Base-by-base conservation (phyloP, 2,113 vertebrate genomes). In the Chelonoidis abingdonii region DNA sequence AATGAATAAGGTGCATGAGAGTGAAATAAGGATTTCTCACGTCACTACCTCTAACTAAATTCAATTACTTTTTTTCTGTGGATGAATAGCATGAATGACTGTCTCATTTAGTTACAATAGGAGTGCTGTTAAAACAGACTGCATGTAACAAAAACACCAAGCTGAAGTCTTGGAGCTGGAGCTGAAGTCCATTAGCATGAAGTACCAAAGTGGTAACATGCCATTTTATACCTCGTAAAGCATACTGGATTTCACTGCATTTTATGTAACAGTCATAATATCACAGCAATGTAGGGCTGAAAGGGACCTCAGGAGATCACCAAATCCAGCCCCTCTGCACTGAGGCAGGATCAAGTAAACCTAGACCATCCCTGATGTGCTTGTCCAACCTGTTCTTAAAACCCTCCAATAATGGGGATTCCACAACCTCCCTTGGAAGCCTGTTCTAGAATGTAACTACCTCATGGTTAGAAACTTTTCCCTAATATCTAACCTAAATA, bases 151-250 rank as follows among this genome's bases (percentile, higher is more conserved):
- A 86, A 86, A 17, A 1, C 49, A 8, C 7, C 6, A 56, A 54
- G 8, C 22, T 52, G 29, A n/a, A 86, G 4, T 75, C 38, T n/a
- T n/a, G n/a, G n/a, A n/a, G n/a, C n/a, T n/a, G n/a, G n/a, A 54
- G 8, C 22, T 52, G 29, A n/a, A 86, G 4, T 75, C 38, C 41
- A 93, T 35, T 38, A 82, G 19, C 31, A 83, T 53, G 14, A 44
- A 86, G 31, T 21, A 56, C 44, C 1, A 56, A 53, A 12, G 13
- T 3, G 86, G 38, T 53, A 86, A 86, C 27, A 31, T 69, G 80
- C 47, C 89, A 56, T 9, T 91, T 79, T 75, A 62, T 91, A 16
- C 76, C 93, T 94, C 78, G 89, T 85, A 88, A 95, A 84, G 22
- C 3, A 84, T 78, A 38, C 35, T 50, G 44, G 6, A 75, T 88